Percentiles rank a stretch among this genome's conserved stretches.
Evolutionary conservation across 30 jellyfish, hydroid and myxozoan genomes (phyloP).

Genomic region (Rhopilema esculentum): DNA sequence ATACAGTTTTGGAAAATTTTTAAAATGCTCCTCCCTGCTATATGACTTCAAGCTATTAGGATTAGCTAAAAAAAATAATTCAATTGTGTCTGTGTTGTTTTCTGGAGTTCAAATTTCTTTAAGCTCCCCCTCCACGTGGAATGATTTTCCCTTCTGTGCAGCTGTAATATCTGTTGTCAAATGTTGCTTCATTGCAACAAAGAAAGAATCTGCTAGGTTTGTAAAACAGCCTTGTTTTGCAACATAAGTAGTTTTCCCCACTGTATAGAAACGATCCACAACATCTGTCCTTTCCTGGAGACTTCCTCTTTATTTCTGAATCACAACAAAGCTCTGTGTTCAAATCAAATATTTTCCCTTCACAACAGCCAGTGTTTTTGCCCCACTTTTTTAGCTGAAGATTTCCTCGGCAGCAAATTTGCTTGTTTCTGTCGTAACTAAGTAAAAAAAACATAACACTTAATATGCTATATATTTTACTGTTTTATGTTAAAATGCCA

Average conservation of each 20-base stretch:
- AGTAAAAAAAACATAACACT: background rate
- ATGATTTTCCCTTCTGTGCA: conserved; percentile 61
- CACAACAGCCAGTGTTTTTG: conserved; percentile 44
- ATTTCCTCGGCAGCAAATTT: conserved; percentile 56
- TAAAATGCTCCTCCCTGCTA: background rate
- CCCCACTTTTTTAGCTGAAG: conserved; percentile 22
- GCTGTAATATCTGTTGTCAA: conserved; percentile 70
- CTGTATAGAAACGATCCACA: conserved; percentile 49
- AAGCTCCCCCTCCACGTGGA: conserved; percentile 58
- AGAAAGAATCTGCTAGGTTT: conserved; percentile 18
- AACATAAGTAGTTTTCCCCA: conserved; percentile 41
- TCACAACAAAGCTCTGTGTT: conserved; percentile 37
- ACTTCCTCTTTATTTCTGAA: background rate
- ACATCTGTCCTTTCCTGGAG: conserved; percentile 19
- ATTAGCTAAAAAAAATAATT: too few species aligned
- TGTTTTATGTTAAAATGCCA: too few species aligned
- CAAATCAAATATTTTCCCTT: conserved; percentile 5
- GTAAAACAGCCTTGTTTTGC: conserved; percentile 52
- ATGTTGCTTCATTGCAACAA: conserved; percentile 62
- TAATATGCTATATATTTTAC: background rate
- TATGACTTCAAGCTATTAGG: background rate
- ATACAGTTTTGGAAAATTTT: background rate
- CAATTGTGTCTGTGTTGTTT: background rate
- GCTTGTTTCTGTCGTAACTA: conserved; percentile 53
- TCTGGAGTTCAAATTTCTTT: background rate